phyloP scores from a whole-genome alignment of 2,888 invertebrate genomes.

The Drosophila monieri region DNA sequence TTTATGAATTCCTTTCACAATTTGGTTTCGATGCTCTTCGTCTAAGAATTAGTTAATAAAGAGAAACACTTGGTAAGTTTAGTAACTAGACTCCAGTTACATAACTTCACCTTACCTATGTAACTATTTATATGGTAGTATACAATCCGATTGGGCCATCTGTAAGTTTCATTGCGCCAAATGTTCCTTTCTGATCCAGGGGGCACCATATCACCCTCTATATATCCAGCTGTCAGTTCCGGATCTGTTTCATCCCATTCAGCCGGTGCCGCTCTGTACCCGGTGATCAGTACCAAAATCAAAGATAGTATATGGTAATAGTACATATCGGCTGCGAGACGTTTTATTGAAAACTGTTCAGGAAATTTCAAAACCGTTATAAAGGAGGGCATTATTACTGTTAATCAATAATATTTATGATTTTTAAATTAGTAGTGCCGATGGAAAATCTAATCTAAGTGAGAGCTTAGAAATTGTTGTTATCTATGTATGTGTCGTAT shows the following conservation, averaged over 20 bases:
- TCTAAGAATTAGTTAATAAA: constrained; percentile 56
- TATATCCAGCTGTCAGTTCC: constrained; percentile 89
- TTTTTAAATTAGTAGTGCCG: constrained; percentile 5
- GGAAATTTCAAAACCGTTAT: neutral
- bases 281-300: constrained; percentile 4
- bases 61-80: neutral
- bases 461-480: neutral
- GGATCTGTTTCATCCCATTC: constrained; percentile 85
- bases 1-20: constrained; percentile 88
- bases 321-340: constrained; percentile 39
- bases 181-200: constrained; percentile 86
- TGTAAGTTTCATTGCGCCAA: constrained; percentile 84
- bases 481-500: constrained; percentile 2
- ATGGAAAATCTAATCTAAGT: constrained; percentile 16
- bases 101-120: constrained; percentile 54
- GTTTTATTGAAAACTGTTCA: constrained; percentile 7
- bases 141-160: constrained; percentile 88
- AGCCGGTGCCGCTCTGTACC: constrained; percentile 18
- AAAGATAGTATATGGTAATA: constrained; percentile 3
- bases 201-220: constrained; percentile 90
- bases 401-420: constrained; percentile 26
- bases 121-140: constrained; percentile 85
- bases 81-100: neutral
- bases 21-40: constrained; percentile 86
- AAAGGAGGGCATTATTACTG: neutral